Conservation (phyloP, 2,113 vertebrate species). For the Myotis davidii region DNA sequence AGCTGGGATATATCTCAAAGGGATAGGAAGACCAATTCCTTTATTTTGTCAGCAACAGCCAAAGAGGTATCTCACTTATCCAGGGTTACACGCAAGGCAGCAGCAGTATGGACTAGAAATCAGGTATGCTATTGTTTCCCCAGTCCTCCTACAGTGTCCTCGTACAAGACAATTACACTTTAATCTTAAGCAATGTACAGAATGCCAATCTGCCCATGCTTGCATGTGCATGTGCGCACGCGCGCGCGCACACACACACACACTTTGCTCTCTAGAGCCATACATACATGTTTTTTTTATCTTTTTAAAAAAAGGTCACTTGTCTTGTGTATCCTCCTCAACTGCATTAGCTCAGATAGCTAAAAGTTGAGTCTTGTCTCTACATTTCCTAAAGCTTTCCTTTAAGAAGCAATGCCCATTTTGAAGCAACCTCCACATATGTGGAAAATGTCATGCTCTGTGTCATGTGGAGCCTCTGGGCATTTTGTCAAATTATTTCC, state of each 20-base stretch:
- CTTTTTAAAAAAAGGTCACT: neutral
- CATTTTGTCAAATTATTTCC: conserved; percentile 75
- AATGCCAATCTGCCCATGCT: neutral
- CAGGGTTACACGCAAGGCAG: neutral
- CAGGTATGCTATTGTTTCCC: neutral
- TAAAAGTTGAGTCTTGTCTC: conserved; percentile 31
- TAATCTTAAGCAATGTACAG: neutral
- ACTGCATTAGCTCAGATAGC: neutral
- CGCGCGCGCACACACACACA: neutral
- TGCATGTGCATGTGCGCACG: no score
- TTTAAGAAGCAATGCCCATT: conserved; percentile 64
- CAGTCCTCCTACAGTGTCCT: neutral
- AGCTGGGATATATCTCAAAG: neutral
- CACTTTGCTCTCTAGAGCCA: neutral
- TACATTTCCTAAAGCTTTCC: conserved; percentile 50
- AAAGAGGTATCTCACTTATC: neutral
- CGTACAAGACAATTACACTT: neutral
- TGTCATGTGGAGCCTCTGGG: conserved; percentile 58
- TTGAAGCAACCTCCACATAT: conserved; percentile 63
- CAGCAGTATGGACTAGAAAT: neutral
- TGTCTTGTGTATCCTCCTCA: neutral
- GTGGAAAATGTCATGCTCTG: conserved; percentile 64
- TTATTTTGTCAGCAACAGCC: neutral
- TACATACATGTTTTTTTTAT: neutral
- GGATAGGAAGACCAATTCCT: neutral